phyloP scores from a whole-genome alignment of 64 coral and sea anemone genomes.

The Exaiptasia diaphana region DNA sequence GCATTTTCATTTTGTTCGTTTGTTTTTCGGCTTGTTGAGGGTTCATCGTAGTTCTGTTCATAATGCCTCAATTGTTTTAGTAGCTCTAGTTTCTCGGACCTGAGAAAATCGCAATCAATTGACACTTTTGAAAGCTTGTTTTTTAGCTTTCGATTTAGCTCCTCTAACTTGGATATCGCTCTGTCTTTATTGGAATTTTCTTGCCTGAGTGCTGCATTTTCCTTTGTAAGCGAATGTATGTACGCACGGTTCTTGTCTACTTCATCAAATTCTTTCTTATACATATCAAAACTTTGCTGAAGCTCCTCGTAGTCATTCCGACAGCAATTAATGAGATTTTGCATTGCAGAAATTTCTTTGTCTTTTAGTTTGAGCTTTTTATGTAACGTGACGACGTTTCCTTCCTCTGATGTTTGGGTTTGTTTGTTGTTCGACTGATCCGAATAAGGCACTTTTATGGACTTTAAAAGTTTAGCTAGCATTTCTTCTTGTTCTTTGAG shows the following conservation, averaged over 20 bases:
- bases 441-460: background rate
- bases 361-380: background rate
- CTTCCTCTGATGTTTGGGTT: background rate
- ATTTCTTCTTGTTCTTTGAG: background rate
- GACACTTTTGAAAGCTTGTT: background rate
- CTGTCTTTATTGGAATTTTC: background rate
- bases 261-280: background rate
- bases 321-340: background rate
- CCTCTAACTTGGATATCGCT: background rate
- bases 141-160: background rate
- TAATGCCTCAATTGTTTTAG: background rate
- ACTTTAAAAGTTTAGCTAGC: background rate
- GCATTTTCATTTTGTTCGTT: background rate
- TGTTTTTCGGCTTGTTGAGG: background rate
- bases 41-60: background rate
- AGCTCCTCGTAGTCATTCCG: conserved; percentile 10
- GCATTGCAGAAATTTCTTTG: background rate
- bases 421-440: background rate
- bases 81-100: background rate
- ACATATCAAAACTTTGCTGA: background rate
- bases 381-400: background rate
- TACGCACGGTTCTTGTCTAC: background rate
- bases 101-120: background rate
- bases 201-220: background rate
- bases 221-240: background rate